Conservation (phyloP, 1,140 invertebrate species). For the Drosophila erecta region DNA sequence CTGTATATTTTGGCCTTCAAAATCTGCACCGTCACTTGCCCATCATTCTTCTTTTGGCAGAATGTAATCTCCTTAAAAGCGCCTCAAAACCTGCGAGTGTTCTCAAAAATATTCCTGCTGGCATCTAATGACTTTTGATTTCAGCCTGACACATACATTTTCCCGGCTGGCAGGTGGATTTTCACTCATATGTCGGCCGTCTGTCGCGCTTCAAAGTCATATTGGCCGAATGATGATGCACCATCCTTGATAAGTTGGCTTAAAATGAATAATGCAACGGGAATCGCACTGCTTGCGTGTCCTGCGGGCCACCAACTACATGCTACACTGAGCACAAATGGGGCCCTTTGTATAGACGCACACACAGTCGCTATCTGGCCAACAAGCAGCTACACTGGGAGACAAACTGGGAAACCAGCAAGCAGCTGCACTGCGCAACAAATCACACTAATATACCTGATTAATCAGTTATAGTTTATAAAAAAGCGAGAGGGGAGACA, state of each 20-base stretch:
- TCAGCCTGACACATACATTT: background rate
- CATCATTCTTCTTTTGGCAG: slow-evolving; percentile 58
- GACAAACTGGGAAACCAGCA: too few species aligned
- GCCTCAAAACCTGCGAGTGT: slow-evolving; percentile 33
- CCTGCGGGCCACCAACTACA: slow-evolving; percentile 1
- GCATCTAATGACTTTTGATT: slow-evolving; percentile 35
- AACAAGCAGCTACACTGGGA: slow-evolving; percentile 1
- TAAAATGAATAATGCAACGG: slow-evolving; percentile 27
- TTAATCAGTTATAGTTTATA: too few species aligned
- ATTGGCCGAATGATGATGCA: background rate
- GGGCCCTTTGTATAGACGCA: background rate
- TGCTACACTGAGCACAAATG: background rate
- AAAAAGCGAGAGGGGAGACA: too few species aligned
- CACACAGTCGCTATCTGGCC: background rate
- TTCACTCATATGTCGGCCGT: background rate
- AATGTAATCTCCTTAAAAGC: slow-evolving; percentile 76
- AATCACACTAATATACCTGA: too few species aligned
- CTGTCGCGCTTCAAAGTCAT: background rate
- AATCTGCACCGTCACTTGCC: slow-evolving; percentile 71
- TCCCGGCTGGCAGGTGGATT: background rate
- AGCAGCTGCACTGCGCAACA: too few species aligned
- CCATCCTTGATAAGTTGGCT: slow-evolving; percentile 19
- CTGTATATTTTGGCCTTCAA: slow-evolving; percentile 18
- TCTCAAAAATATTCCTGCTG: background rate
- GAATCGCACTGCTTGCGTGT: slow-evolving; percentile 1